Conservation (phyloP, 2,797 vertebrate genomes). For the Anas flavirostris region DNA sequence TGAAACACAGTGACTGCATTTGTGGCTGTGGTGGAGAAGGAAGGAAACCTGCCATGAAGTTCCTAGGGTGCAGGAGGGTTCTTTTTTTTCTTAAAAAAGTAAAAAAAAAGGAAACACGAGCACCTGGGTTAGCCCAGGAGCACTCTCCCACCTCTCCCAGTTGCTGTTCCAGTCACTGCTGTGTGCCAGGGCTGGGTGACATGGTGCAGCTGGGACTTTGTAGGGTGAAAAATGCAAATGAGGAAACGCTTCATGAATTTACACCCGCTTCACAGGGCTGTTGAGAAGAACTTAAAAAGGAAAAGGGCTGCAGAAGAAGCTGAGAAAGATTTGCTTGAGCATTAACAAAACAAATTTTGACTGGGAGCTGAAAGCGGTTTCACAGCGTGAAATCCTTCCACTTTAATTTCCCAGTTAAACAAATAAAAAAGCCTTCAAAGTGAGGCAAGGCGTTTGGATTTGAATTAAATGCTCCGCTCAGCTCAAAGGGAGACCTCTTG, state of each 20-base stretch:
- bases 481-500: background rate
- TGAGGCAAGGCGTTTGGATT: background rate
- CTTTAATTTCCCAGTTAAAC: slow-evolving; percentile 42
- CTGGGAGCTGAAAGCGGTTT: background rate
- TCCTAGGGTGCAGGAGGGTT: background rate
- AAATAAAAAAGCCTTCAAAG: slow-evolving; percentile 2
- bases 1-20: background rate
- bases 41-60: background rate
- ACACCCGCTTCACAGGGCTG: background rate
- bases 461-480: slow-evolving; percentile 8
- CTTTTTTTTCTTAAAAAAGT: background rate
- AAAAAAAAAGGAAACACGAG: background rate
- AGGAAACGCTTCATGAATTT: background rate
- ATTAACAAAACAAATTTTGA: slow-evolving; percentile 30
- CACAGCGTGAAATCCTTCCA: slow-evolving; percentile 4
- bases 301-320: slow-evolving; percentile 37
- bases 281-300: slow-evolving; percentile 8
- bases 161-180: background rate
- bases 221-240: slow-evolving; percentile 43
- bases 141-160: background rate
- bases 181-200: background rate
- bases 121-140: background rate
- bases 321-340: slow-evolving; percentile 25
- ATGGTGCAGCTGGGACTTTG: slow-evolving; percentile 1
- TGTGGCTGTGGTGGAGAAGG: background rate